A percentile compares a stretch with the other conserved stretches of the same genome.
Evolutionary conservation across 2,797 vertebrate genomes (phyloP).

Genomic region (Falco biarmicus): DNA sequence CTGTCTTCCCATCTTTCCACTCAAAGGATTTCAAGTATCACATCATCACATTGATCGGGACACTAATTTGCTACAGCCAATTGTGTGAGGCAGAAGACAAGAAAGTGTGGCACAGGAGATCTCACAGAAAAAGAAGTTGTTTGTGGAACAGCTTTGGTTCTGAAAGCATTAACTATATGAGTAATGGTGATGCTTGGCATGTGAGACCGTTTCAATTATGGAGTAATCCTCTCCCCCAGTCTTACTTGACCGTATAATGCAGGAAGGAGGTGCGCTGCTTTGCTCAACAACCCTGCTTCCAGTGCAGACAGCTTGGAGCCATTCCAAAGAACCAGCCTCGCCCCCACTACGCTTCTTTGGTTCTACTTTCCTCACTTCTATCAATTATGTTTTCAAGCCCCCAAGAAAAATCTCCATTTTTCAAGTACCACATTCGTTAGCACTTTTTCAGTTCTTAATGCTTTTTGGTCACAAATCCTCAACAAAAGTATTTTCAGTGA

Average conservation of each 20-base stretch:
- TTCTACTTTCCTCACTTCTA: not conserved
- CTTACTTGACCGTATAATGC: accelerated
- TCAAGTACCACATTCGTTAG: not conserved
- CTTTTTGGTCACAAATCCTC: not conserved
- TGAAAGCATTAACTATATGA: not conserved
- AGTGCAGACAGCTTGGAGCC: not conserved
- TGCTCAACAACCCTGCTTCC: not conserved
- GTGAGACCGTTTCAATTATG: accelerated
- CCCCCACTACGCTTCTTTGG: not conserved
- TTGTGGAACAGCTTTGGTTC: not conserved
- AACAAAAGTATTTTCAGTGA: not conserved
- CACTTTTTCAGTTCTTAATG: not conserved
- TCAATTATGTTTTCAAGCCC: not conserved
- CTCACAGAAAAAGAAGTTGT: not conserved
- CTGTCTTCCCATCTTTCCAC: not conserved
- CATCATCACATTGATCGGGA: not conserved
- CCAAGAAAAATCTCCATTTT: not conserved
- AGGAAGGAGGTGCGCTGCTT: not conserved
- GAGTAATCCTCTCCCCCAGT: not conserved
- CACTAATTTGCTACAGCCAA: not conserved
- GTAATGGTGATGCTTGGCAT: not conserved
- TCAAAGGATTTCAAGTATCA: not conserved
- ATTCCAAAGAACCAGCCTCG: not conserved
- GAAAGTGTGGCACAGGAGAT: not conserved
- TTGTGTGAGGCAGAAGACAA: not conserved